phyloP scores from a whole-genome alignment of 2,797 vertebrate genomes.

The Hoplostethus mediterraneus region DNA sequence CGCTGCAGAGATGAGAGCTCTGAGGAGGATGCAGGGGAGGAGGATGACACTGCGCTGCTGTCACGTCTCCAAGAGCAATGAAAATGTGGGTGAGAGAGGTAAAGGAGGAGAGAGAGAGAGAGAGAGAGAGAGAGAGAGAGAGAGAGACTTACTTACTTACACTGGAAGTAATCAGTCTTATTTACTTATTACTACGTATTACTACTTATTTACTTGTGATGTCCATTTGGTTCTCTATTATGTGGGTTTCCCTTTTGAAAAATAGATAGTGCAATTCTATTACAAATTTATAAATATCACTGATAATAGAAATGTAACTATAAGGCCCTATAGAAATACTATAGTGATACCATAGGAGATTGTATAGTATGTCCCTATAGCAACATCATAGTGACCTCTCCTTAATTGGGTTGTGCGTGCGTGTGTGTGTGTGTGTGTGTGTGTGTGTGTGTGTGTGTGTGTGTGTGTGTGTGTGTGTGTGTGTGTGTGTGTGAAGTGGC shows the following conservation, averaged over 20 bases:
- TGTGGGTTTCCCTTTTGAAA: too few species aligned
- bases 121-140: too few species aligned
- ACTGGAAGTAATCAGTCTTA: too few species aligned
- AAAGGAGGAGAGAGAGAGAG: background rate
- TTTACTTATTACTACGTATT: too few species aligned
- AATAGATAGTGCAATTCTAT: too few species aligned
- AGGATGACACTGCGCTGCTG: constrained; percentile 13
- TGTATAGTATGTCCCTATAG: background rate
- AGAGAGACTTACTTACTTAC: too few species aligned
- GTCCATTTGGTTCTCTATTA: too few species aligned
- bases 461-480: background rate
- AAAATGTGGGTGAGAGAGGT: background rate
- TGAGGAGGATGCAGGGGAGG: background rate
- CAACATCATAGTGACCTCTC: background rate
- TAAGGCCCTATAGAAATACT: too few species aligned
- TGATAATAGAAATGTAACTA: too few species aligned
- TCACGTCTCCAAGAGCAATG: constrained; percentile 10
- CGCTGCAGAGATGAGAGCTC: constrained; percentile 1
- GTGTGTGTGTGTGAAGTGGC: background rate
- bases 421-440: background rate
- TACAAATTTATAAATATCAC: too few species aligned
- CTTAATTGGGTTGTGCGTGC: background rate
- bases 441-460: background rate
- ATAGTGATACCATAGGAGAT: background rate
- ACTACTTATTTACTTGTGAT: too few species aligned